Base-by-base conservation (phyloP, 2,888 invertebrate species). In the Cataglyphis altisquamis region DNA sequence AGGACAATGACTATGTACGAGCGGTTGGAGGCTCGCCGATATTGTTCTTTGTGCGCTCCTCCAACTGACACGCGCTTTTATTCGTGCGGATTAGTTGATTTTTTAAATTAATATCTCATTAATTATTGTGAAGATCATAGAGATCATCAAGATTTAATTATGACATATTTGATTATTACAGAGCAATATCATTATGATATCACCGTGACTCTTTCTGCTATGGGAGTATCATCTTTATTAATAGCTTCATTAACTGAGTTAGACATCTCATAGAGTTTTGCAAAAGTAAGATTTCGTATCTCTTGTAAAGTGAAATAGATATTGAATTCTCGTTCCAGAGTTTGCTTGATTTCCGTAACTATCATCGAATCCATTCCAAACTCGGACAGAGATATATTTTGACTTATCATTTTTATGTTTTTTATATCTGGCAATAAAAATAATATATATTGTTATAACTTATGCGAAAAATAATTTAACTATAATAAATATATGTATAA, bases 291-390 rank as follows among this genome's bases (percentile, higher is more conserved):
- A 0, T 96, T 96, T 70, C 98, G 96, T 85, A 99, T 97, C 90
- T 98, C 98, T 93, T 98, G 97, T 10, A 98, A 97, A 0, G 98
- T 97, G 4, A 99, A 95, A 93, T 97, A 97, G 77, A 99, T 95
- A 93, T 99, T 98, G 93, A 97, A 98, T 94, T 98, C 98, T 91
- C 98, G 96, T 94, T 98, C 98, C 3, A 99, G 95, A 0, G 97
- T 97, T 95, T 98, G 98, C 91, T 98, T 99, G 89, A 99, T 98
- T 95, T 99, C 99, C 0, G 99, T 98, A 0, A 98, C 98, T 98
- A 98, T 99, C 96, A 99, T 97, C 1, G 99, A 99, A 95, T 99
- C 99, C 97, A 99, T 98, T 60, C 99, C 99, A 88, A 99, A 95
- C 94, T 99, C 99, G 3, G 98, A 98, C 1, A 99, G 95, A 0